Conservation (phyloP, 2,113 vertebrate species). For the Vombatus ursinus region DNA sequence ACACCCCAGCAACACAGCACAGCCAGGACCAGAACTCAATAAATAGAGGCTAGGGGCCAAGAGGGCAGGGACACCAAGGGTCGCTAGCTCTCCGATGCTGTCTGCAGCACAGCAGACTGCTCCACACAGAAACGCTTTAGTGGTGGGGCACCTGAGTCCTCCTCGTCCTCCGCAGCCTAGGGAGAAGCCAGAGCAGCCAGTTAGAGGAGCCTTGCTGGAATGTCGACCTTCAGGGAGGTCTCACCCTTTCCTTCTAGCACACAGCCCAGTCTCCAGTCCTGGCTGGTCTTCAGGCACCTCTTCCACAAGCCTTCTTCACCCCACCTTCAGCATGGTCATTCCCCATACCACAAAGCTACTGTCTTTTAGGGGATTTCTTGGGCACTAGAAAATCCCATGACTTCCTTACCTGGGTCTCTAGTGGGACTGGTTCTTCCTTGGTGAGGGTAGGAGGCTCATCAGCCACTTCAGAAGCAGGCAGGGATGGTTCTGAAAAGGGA, state of each 20-base stretch:
- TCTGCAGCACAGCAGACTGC: constrained; percentile 86
- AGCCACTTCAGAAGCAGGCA: constrained; percentile 92
- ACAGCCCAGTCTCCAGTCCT: background rate
- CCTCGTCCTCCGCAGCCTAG: constrained; percentile 87
- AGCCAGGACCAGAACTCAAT: constrained; percentile 81
- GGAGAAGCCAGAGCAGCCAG: constrained; percentile 36
- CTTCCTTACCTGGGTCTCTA: constrained; percentile 86
- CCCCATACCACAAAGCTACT: background rate
- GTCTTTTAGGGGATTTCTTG: background rate
- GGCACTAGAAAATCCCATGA: background rate
- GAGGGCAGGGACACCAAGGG: background rate
- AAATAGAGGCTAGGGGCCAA: constrained; percentile 80
- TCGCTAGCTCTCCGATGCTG: constrained; percentile 89
- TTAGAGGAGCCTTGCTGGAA: background rate
- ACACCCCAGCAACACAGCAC: constrained; percentile 54
- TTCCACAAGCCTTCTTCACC: background rate
- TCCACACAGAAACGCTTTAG: constrained; percentile 95
- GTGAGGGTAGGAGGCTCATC: constrained; percentile 98
- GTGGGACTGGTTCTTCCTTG: constrained; percentile 93
- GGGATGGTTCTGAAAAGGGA: constrained; percentile 87
- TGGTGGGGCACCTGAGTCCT: constrained; percentile 89
- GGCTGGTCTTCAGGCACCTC: background rate
- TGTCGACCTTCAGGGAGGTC: fast-evolving
- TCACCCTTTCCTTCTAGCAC: background rate
- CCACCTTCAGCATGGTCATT: fast-evolving